Conservation (phyloP, 2,888 invertebrate genomes). For the Drosophila pegasa region DNA sequence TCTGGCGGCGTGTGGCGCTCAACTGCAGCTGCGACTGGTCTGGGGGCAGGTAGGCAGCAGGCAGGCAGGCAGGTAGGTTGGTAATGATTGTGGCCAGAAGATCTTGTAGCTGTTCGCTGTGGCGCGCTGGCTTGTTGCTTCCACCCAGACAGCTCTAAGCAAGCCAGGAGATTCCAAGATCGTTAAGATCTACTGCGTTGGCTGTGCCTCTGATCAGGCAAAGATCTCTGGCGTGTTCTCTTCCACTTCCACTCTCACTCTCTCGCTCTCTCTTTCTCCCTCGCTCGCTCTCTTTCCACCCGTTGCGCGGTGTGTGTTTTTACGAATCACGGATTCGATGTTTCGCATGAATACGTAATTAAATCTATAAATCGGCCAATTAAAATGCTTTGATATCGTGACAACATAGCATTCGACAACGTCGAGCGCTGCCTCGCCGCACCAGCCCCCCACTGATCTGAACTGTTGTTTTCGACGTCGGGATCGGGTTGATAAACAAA, state of each 20-base stretch:
- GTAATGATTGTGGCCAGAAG: conserved; percentile 53
- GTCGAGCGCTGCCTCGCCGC: conserved; percentile 46
- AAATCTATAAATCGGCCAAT: conserved; percentile 86
- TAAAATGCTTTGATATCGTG: conserved; percentile 85
- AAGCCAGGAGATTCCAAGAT: conserved; percentile 62
- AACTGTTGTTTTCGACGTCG: conserved; percentile 23
- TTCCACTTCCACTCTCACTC: conserved; percentile 30
- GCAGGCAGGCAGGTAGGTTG: not conserved
- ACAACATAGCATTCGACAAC: conserved; percentile 85
- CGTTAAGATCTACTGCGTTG: conserved; percentile 79
- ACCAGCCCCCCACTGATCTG: conserved; percentile 30
- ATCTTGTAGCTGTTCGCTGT: conserved; percentile 43
- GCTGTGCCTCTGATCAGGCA: conserved; percentile 57
- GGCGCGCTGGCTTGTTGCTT: conserved; percentile 22
- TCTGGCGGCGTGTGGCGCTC: conserved; percentile 68
- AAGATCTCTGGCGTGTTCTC: conserved; percentile 52
- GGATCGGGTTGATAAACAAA: conserved; percentile 18
- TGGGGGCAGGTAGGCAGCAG: conserved; percentile 8
- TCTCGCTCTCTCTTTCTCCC: conserved; percentile 15
- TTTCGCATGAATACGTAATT: conserved; percentile 86
- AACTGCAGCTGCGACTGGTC: conserved; percentile 18
- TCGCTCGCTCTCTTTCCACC: conserved; percentile 1
- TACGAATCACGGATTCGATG: conserved; percentile 85
- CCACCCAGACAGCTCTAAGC: conserved; percentile 22
- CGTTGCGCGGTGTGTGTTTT: conserved; percentile 84